Base-by-base conservation (phyloP, 2,888 invertebrate species). In the Clistopyga incitator region DNA sequence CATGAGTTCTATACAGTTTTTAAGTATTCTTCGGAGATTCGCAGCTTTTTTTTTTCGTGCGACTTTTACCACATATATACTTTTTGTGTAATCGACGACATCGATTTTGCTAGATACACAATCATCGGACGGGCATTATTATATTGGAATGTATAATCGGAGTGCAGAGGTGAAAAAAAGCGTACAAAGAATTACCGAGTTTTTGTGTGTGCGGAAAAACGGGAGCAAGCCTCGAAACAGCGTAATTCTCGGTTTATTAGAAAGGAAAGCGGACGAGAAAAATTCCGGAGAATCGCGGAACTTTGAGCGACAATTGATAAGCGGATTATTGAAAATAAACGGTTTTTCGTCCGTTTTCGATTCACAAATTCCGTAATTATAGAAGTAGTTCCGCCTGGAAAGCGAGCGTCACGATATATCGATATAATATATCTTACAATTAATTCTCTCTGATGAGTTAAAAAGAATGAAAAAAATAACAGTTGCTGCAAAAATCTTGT, bases 1-100 rank as follows among this genome's bases (percentile, higher is more conserved):
- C 64, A 80, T 70, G 77, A 78, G 84, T 81, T 80, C 80, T 84
- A 84, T 78, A 74, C 74, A 80, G 47, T 84, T 81, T 61, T 81
- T 77, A 81, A 81, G 80, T 84, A 78, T 84, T 81, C 70, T 38
- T 67, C 23, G 34, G 34, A 61, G 34, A 61, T n/a, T n/a, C 34
- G 34, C 34, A 6, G 34, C n/a, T 25, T 61, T 61, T 61, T 67
- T 67, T 67, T 23, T 47, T 45, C 42, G 15, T 25, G 56, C 56
- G 25, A 56, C 25, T 25, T 25, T 18, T 50, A 34, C 70, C 18
- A 54, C 29, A 52, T 54, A 54, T 54, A 25, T 25, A 18, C 23
- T 56, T 25, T 25, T 64, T 42, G 64, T 64, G 18, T 10, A 42
- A 42, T 64, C 64, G 64, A 64, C 38, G 38, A 64, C 64, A 38